A percentile compares a stretch with the other conserved stretches of the same genome.
Conservation (phyloP, 2,888 invertebrate species). For the Macrosoma leucophasiata region DNA sequence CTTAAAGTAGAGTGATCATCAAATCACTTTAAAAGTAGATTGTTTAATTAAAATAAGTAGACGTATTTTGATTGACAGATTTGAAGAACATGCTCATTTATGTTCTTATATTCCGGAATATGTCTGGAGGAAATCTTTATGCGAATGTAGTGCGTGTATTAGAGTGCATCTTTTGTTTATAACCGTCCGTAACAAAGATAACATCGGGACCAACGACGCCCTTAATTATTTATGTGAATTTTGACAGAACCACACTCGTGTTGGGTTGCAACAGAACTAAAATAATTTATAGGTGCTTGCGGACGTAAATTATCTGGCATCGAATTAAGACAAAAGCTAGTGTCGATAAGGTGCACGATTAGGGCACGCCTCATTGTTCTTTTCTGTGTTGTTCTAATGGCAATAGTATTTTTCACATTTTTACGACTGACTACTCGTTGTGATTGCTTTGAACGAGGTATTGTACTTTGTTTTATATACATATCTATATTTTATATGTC, state of each 20-base stretch:
- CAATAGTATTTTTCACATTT: constrained; percentile 56
- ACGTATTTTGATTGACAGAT: too few relatives aligned
- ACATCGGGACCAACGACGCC: constrained; percentile 45
- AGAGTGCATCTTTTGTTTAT: constrained; percentile 64
- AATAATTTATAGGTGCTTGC: constrained; percentile 63
- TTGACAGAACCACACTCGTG: constrained; percentile 56
- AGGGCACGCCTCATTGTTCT: constrained; percentile 58
- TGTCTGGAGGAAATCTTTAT: too few relatives aligned
- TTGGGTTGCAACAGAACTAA: constrained; percentile 51
- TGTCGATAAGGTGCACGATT: constrained; percentile 57
- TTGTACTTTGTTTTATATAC: constrained; percentile 18
- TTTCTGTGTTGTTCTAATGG: constrained; percentile 54
- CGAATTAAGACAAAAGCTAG: constrained; percentile 71
- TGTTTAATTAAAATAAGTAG: too few relatives aligned
- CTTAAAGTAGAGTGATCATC: too few relatives aligned
- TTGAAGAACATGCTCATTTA: too few relatives aligned
- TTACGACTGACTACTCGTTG: constrained; percentile 55
- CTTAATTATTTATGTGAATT: constrained; percentile 72
- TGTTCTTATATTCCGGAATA: too few relatives aligned
- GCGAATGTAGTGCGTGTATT: too few relatives aligned
- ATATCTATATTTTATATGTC: not conserved
- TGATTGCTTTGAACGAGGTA: constrained; percentile 33
- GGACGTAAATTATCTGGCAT: constrained; percentile 52
- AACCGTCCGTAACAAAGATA: constrained; percentile 60
- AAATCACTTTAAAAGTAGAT: too few relatives aligned